Evolutionary conservation across 2,888 invertebrate genomes (phyloP), one percentile per base, ranked within the genome.

Genomic region (Lutraria lutraria): DNA sequence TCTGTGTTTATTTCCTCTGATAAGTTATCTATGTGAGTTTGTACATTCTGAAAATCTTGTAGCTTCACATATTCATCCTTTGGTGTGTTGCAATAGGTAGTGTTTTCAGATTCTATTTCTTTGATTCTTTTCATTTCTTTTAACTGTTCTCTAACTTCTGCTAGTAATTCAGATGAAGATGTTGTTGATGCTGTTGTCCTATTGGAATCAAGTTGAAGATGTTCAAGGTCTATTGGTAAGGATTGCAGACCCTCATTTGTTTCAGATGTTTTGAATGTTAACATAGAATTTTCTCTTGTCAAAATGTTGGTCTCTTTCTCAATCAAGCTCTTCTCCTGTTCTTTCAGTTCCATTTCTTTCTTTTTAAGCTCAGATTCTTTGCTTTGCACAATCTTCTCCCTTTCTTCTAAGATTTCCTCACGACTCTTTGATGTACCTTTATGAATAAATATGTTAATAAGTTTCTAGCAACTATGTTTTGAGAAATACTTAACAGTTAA

Each of bases 61-160:
- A 89, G 54, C 76, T 85, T 92, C 2, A 89, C 92, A 89, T 87
- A 92, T 21, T 90, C 92, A 34, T 90, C 90, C 29, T 89, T 90
- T 56, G 90, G 89, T 79, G 89, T 85, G 56, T 72, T 87, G 53
- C 86, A 88, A 34, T 56, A 21, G 16, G 89, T 86, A 16, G 89
- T 86, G 31, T 89, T 86, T 80, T 92, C 92, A 54, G 89, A 89
- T 84, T 92, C 92, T n/a, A 90, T 90, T 53, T 83, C 86, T 72
- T 86, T 88, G 16, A 43, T 86, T 83, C 81, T 89, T 63, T 83
- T 90, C 86, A 92, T 60, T 83, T 85, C 87, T 80, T 88, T 88
- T 13, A 92, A 83, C 34, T 92, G 92, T 31, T 92, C 92, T 29
- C 89, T 81, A 13, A 92, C 88, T 0, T 90, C 90, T 34, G 87